phyloP scores from a whole-genome alignment of 2,888 invertebrate species.

The Mimumesa dahlbomi region DNA sequence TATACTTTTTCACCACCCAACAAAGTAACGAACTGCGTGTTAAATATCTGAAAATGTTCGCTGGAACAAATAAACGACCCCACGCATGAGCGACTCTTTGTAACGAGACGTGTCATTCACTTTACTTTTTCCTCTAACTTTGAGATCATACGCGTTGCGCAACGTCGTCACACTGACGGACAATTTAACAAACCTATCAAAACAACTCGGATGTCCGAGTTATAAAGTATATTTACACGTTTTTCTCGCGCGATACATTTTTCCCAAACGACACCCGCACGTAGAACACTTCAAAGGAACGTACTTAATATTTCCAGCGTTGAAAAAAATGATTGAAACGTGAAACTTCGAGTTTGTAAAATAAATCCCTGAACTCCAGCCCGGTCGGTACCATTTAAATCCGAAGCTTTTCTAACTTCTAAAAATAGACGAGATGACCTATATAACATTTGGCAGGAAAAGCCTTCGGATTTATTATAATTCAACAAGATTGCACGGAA shows the following conservation, averaged over 20 bases:
- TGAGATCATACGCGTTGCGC: conserved; percentile 7
- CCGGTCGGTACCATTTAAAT: no score
- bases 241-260: no score
- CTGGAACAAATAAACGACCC: conserved; percentile 18
- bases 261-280: no score
- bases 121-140: background rate
- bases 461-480: conserved; percentile 47
- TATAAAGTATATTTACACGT: no score
- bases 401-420: no score
- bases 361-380: no score
- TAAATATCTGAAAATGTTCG: conserved; percentile 32
- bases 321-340: no score
- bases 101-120: background rate
- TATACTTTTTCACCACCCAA: background rate
- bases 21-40: conserved; percentile 30
- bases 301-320: no score
- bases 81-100: conserved; percentile 8
- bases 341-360: no score
- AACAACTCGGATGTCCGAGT: no score
- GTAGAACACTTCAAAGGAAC: no score
- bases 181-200: background rate
- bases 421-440: no score
- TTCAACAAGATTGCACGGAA: conserved; percentile 6
- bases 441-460: conserved; percentile 21
- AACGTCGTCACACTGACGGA: background rate